A percentile compares a stretch with the other conserved stretches of the same genome.
Conservation (phyloP, 1,140 invertebrate genomes). For the Yoshiicerus persimilis region DNA sequence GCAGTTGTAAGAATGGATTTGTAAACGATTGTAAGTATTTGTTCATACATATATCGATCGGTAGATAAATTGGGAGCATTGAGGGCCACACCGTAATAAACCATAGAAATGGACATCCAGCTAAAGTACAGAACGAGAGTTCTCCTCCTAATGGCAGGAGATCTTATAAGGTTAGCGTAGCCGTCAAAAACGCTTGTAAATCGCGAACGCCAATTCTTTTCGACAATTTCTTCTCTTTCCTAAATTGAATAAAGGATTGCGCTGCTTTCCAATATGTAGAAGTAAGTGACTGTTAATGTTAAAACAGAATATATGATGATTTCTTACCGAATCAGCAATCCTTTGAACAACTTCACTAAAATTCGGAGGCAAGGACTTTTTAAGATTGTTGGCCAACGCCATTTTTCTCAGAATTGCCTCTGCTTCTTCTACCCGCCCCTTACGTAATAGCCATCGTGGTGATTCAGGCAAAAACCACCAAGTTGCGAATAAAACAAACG, state of each 20-base stretch:
- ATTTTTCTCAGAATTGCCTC: constrained; percentile 42
- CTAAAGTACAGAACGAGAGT: constrained; percentile 40
- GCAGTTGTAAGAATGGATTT: not conserved
- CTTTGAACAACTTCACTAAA: constrained; percentile 35
- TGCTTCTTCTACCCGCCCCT: constrained; percentile 46
- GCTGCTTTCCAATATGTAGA: not conserved
- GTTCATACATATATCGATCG: constrained; percentile 43
- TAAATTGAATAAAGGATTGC: not conserved
- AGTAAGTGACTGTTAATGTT: not conserved
- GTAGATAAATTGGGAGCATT: constrained; percentile 48
- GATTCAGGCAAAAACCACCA: constrained; percentile 41
- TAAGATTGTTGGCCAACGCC: constrained; percentile 30
- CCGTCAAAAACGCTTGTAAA: constrained; percentile 27
- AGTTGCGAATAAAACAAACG: constrained; percentile 33
- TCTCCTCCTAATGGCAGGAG: constrained; percentile 37
- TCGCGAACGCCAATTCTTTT: not conserved
- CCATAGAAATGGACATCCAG: constrained; percentile 48
- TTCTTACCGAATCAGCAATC: constrained; percentile 28
- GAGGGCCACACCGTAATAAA: constrained; percentile 50
- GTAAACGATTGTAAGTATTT: no score
- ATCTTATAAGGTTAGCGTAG: constrained; percentile 35
- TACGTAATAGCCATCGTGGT: constrained; percentile 49
- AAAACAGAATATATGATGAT: not conserved
- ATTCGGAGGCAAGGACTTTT: constrained; percentile 12
- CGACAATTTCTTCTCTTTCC: constrained; percentile 32